Evolutionary conservation across 2,113 vertebrate genomes (phyloP).

Genomic region (Cavia aperea): DNA sequence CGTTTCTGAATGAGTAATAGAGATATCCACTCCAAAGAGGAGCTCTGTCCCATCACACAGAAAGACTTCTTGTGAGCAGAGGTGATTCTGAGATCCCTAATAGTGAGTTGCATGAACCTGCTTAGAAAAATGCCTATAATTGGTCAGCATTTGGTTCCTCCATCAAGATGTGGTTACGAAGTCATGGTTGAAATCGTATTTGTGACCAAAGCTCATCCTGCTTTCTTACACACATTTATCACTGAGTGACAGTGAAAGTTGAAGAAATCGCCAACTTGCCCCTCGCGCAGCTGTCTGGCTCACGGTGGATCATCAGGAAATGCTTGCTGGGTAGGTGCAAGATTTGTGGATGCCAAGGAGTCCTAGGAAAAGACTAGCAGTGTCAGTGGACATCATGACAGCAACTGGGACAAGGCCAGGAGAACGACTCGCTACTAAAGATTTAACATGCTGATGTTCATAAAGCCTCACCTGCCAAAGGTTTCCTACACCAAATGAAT

Average conservation of each 20-base stretch:
- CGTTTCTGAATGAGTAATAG: neutral
- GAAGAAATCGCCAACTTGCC: neutral
- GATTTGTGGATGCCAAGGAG: constrained; percentile 16
- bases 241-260: neutral
- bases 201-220: neutral
- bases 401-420: neutral
- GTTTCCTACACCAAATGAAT: constrained; percentile 46
- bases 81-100: neutral
- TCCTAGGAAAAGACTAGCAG: neutral
- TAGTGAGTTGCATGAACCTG: neutral
- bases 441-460: constrained; percentile 38
- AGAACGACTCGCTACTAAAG: constrained; percentile 41
- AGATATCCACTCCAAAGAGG: neutral
- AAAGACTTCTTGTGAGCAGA: neutral
- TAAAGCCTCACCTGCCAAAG: constrained; percentile 54
- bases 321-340: neutral
- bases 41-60: neutral
- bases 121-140: constrained; percentile 1
- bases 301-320: neutral
- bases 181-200: constrained; percentile 12
- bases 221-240: neutral
- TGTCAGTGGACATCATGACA: neutral
- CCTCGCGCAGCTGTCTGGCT: neutral
- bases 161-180: neutral
- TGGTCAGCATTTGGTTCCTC: neutral